These are phyloP conservation scores for Botia almorhae DNA, from an alignment of 2,797 vertebrate species.

Conservation along the genomic window DNA sequence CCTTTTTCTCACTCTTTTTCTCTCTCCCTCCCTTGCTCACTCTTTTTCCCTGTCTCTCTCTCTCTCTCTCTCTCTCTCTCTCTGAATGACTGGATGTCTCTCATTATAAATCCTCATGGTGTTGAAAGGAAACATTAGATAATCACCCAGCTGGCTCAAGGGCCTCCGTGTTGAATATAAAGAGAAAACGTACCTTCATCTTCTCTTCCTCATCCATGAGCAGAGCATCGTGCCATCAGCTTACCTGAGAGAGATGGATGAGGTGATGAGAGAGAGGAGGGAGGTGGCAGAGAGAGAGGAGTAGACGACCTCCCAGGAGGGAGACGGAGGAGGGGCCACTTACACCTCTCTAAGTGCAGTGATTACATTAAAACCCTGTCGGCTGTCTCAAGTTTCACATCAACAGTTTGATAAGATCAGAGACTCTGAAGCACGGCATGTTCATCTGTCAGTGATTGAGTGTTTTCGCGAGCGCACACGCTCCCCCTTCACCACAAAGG, in stretches of 20 bases:
- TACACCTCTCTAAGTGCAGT: slow-evolving; percentile 42
- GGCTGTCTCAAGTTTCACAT: slow-evolving; percentile 43
- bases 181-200: slow-evolving; percentile 7
- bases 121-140: slow-evolving; percentile 57
- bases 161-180: slow-evolving; percentile 5
- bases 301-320: slow-evolving; percentile 43
- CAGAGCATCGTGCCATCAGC: slow-evolving; percentile 19
- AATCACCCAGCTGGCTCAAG: slow-evolving; percentile 21
- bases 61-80: no score
- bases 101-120: slow-evolving; percentile 46
- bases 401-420: slow-evolving; percentile 49
- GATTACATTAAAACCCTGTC: slow-evolving; percentile 37
- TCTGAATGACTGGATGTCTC: slow-evolving; percentile 21
- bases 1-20: no score
- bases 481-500: slow-evolving; percentile 26
- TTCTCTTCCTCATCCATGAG: slow-evolving; percentile 22
- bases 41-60: neutral
- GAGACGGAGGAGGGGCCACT: slow-evolving; percentile 24
- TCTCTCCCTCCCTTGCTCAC: no score
- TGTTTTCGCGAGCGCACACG: slow-evolving; percentile 32
- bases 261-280: slow-evolving; percentile 39
- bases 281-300: slow-evolving; percentile 26
- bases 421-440: slow-evolving; percentile 1
- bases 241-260: slow-evolving; percentile 53
- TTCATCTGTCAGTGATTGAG: slow-evolving; percentile 43